Conservation (phyloP, 2,797 vertebrate species). For the Sebastes minor region DNA sequence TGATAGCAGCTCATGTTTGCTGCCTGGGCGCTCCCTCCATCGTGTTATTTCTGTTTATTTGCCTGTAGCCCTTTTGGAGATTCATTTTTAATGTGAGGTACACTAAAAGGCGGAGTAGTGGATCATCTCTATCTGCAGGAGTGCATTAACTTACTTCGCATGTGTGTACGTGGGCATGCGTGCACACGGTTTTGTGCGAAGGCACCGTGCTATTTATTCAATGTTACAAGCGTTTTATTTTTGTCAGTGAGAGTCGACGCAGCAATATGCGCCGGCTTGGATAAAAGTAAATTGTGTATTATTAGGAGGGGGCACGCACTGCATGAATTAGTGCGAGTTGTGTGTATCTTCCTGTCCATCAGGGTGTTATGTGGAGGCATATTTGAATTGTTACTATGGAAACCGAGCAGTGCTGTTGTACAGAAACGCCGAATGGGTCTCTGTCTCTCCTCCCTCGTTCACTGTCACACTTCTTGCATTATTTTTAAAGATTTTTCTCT, state of each 20-base stretch:
- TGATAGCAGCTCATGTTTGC: slow-evolving; percentile 33
- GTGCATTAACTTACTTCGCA: slow-evolving; percentile 18
- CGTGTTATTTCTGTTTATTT: slow-evolving; percentile 44
- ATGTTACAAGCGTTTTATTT: slow-evolving; percentile 41
- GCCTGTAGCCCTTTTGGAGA: slow-evolving; percentile 41
- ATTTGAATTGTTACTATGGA: slow-evolving; percentile 87
- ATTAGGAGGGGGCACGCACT: slow-evolving; percentile 37
- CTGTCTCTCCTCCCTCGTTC: slow-evolving; percentile 27
- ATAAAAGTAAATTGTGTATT: slow-evolving; percentile 59
- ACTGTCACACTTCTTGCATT: slow-evolving; percentile 55
- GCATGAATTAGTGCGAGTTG: slow-evolving; percentile 36
- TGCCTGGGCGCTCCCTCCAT: slow-evolving; percentile 10
- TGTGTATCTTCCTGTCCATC: slow-evolving; percentile 72
- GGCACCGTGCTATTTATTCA: slow-evolving; percentile 36
- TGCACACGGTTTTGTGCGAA: slow-evolving; percentile 19
- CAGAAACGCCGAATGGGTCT: slow-evolving; percentile 62
- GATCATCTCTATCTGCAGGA: slow-evolving; percentile 51
- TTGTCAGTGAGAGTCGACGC: slow-evolving; percentile 7
- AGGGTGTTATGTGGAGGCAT: slow-evolving; percentile 69
- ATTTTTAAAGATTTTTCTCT: slow-evolving; percentile 33
- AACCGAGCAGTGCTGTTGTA: slow-evolving; percentile 78
- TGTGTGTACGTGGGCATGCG: slow-evolving; percentile 4
- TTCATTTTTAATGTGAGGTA: slow-evolving; percentile 67
- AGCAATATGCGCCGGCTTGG: slow-evolving; percentile 9
- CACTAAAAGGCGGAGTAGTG: slow-evolving; percentile 42